A percentile compares a stretch with the other conserved stretches of the same genome.
These are phyloP conservation scores for Leucosticte australis DNA, from an alignment of 2,113 vertebrate species.

Conservation along the genomic window DNA sequence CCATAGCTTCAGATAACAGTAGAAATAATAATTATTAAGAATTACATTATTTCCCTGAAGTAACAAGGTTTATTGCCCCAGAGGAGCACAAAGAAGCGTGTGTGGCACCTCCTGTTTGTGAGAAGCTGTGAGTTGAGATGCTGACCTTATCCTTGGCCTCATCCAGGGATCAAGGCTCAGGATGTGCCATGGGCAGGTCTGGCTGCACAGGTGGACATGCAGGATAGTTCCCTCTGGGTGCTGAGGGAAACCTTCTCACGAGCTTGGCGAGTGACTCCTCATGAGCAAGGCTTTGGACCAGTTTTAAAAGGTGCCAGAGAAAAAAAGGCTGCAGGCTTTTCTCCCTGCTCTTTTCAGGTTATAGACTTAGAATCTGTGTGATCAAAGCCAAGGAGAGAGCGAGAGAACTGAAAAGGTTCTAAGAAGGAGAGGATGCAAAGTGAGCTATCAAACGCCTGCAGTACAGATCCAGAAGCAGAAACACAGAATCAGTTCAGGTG, in stretches of 20 bases:
- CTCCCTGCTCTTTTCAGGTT: background rate
- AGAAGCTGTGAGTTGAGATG: background rate
- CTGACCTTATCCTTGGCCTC: background rate
- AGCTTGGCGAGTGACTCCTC: background rate
- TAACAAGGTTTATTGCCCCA: background rate
- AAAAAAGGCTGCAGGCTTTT: background rate
- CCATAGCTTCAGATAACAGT: background rate
- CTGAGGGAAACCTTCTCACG: background rate
- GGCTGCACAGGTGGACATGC: background rate
- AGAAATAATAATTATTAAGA: background rate
- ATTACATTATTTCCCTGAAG: background rate
- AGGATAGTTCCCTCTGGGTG: background rate
- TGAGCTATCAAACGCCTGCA: background rate
- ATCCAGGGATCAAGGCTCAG: background rate
- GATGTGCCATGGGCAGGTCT: background rate
- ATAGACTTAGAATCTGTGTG: background rate
- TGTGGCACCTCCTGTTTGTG: background rate
- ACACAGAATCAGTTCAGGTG: background rate
- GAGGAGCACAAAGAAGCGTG: accelerated
- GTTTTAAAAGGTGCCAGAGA: background rate
- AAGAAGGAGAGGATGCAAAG: background rate
- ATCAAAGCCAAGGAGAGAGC: background rate
- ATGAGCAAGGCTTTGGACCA: background rate
- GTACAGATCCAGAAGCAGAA: background rate
- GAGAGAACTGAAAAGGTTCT: background rate